Conservation (phyloP, 2,797 vertebrate genomes). For the Cuculus canorus region DNA sequence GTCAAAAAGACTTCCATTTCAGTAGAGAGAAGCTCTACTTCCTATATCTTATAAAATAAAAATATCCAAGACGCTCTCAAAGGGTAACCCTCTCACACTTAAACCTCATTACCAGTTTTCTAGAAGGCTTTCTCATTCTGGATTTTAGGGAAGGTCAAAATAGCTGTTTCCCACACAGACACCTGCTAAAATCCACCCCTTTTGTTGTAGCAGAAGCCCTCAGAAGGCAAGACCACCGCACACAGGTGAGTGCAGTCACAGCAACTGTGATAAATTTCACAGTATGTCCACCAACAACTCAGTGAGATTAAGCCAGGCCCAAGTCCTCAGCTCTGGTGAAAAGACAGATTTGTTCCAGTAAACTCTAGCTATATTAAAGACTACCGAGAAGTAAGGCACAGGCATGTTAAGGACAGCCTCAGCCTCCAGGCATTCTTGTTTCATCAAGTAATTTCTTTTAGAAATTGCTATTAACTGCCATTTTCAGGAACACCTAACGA, state of each 20-base stretch:
- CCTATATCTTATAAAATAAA: background rate
- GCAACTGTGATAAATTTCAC: background rate
- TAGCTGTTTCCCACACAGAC: background rate
- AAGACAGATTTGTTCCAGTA: background rate
- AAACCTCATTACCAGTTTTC: background rate
- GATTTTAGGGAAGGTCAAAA: background rate
- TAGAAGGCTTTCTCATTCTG: background rate
- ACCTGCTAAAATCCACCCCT: background rate
- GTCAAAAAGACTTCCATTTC: background rate
- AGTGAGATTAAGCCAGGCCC: background rate
- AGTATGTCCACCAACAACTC: background rate
- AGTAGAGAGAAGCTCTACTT: background rate
- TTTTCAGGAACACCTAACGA: background rate
- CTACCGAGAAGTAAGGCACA: background rate
- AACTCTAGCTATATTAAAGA: background rate
- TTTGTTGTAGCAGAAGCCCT: background rate
- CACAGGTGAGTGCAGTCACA: background rate
- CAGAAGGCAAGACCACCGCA: background rate
- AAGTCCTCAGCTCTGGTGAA: background rate
- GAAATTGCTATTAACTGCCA: background rate
- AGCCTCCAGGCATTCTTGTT: background rate
- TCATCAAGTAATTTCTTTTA: background rate
- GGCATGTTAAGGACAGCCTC: background rate
- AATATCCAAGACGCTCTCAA: background rate
- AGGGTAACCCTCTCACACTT: background rate